Conservation (phyloP, 2,113 vertebrate genomes). For the Acanthisitta chloris region DNA sequence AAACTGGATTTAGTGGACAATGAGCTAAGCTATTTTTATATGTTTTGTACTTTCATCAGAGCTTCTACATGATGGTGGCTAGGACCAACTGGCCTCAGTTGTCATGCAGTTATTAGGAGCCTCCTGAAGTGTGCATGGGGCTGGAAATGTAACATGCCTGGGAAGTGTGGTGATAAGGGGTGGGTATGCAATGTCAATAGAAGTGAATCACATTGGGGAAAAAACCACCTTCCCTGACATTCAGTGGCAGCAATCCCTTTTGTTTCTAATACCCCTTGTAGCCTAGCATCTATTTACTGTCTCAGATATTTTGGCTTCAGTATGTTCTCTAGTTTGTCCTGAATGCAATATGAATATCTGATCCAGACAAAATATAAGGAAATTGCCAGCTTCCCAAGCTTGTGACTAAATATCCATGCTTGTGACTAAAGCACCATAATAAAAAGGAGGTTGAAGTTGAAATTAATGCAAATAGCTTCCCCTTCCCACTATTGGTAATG, state of each 20-base stretch:
- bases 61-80: not conserved
- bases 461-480: not conserved
- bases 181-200: not conserved
- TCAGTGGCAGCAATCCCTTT: not conserved
- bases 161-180: not conserved
- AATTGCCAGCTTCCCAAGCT: not conserved
- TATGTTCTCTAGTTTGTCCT: not conserved
- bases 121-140: fast-evolving
- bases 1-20: not conserved
- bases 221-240: not conserved
- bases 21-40: not conserved
- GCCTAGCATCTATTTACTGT: not conserved
- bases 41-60: not conserved
- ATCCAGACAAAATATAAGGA: not conserved
- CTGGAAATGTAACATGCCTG: fast-evolving
- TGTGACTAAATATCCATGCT: not conserved
- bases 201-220: not conserved
- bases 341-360: not conserved
- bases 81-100: not conserved
- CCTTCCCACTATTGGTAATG: not conserved
- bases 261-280: not conserved
- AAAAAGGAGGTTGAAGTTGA: not conserved
- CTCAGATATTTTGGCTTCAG: not conserved
- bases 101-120: not conserved
- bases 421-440: not conserved